phyloP scores from a whole-genome alignment of 1,140 invertebrate genomes.

The Lepidostoma basale region DNA sequence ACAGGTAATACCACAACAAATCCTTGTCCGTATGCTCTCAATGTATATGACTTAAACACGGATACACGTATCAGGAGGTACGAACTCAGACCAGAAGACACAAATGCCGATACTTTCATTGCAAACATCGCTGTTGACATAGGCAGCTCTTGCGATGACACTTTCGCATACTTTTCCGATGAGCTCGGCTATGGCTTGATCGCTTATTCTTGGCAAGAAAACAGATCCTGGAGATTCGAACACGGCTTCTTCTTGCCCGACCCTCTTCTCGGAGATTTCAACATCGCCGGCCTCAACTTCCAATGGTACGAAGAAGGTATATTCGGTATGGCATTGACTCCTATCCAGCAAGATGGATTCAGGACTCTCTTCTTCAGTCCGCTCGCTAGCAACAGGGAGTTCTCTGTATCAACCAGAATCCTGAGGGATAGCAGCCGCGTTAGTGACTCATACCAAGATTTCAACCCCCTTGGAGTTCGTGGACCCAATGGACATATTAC shows the following conservation, averaged over 20 bases:
- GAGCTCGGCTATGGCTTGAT: slow-evolving; percentile 81
- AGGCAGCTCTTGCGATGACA: slow-evolving; percentile 75
- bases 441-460: slow-evolving; percentile 73
- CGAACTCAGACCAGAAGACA: slow-evolving; percentile 72
- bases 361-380: slow-evolving; percentile 78
- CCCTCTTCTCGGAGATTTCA: slow-evolving; percentile 77
- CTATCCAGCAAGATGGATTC: slow-evolving; percentile 67
- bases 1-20: slow-evolving; percentile 71
- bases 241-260: slow-evolving; percentile 82
- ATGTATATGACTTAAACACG: slow-evolving; percentile 77
- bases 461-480: slow-evolving; percentile 70
- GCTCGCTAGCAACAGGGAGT: slow-evolving; percentile 75
- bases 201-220: slow-evolving; percentile 74
- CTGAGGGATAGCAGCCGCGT: slow-evolving; percentile 70
- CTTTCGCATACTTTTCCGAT: slow-evolving; percentile 80
- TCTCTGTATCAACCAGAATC: slow-evolving; percentile 75
- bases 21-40: slow-evolving; percentile 74
- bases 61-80: slow-evolving; percentile 74
- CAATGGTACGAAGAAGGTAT: slow-evolving; percentile 83
- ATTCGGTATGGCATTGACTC: slow-evolving; percentile 76
- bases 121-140: slow-evolving; percentile 82
- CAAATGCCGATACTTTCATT: slow-evolving; percentile 77
- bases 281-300: slow-evolving; percentile 79
- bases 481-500: slow-evolving; percentile 73
- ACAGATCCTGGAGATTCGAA: slow-evolving; percentile 76